These are phyloP conservation scores for Morone saxatilis DNA, from an alignment of 2,113 vertebrate genomes.

Conservation along the genomic window DNA sequence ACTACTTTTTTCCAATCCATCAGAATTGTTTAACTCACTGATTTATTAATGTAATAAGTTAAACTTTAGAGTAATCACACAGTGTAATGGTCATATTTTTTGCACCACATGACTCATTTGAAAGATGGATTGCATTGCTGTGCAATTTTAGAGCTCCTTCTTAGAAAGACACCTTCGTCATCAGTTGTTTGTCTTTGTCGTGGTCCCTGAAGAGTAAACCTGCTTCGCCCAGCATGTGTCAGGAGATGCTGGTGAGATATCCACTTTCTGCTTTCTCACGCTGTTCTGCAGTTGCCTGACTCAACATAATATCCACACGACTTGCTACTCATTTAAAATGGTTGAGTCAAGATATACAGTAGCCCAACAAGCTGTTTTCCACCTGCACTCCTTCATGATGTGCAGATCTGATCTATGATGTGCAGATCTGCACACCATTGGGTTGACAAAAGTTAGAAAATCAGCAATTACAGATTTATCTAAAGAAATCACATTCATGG, in stretches of 20 bases:
- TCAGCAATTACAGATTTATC: too few relatives aligned
- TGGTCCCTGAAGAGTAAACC: constrained; percentile 44
- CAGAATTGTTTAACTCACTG: not conserved
- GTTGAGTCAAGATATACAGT: constrained; percentile 46
- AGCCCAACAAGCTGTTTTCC: constrained; percentile 33
- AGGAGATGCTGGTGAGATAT: constrained; percentile 54
- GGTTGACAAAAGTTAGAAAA: too few relatives aligned
- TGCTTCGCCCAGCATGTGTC: constrained; percentile 52
- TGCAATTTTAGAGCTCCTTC: constrained; percentile 10
- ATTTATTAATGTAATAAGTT: not conserved
- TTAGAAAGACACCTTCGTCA: constrained; percentile 40
- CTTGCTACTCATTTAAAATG: constrained; percentile 57
- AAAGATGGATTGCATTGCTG: constrained; percentile 8
- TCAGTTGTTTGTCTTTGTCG: constrained; percentile 58
- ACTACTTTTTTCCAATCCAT: not conserved
- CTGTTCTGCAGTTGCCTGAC: constrained; percentile 69
- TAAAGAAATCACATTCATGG: too few relatives aligned
- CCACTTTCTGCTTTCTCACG: constrained; percentile 47
- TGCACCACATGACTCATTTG: not conserved
- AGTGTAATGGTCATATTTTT: not conserved
- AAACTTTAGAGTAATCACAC: not conserved
- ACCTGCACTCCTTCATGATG: constrained; percentile 8
- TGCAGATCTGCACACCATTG: too few relatives aligned
- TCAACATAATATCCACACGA: constrained; percentile 66
- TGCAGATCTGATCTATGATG: too few relatives aligned